These are phyloP conservation scores for Diaprepes abbreviatus DNA, from an alignment of 2,888 invertebrate species.

Conservation along the genomic window DNA sequence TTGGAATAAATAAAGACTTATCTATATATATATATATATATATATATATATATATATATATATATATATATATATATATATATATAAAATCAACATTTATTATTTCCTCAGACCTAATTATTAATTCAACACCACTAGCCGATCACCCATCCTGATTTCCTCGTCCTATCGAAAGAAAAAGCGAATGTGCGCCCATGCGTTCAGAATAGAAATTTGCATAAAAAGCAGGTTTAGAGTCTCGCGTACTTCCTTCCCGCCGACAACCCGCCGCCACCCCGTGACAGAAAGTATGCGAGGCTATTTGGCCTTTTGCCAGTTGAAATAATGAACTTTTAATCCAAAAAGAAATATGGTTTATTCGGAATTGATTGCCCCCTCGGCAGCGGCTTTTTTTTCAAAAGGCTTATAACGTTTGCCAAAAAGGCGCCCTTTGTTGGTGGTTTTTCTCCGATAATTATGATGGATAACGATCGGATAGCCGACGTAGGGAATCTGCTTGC, in stretches of 20 bases:
- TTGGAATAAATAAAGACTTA: no score
- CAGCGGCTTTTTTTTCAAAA: conserved; percentile 25
- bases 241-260: not conserved
- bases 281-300: conserved; percentile 21
- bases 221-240: conserved; percentile 33
- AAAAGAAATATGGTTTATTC: conserved; percentile 48
- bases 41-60: no score
- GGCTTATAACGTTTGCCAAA: conserved; percentile 32
- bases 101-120: no score
- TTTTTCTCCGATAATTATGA: conserved; percentile 36
- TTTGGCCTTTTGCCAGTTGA: conserved; percentile 48
- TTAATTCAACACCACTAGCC: no score
- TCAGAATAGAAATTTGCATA: conserved; percentile 36
- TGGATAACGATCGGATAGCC: conserved; percentile 9
- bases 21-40: no score
- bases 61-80: no score
- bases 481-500: not conserved
- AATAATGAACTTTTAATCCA: conserved; percentile 51
- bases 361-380: conserved; percentile 41
- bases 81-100: no score
- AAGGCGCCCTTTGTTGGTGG: conserved; percentile 17
- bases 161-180: conserved; percentile 15
- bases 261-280: not conserved
- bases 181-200: conserved; percentile 29
- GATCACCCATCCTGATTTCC: conserved; percentile 26